Percentiles rank a stretch among this genome's conserved stretches.
phyloP scores from a whole-genome alignment of 2,113 vertebrate species.

The Tragelaphus scriptus region DNA sequence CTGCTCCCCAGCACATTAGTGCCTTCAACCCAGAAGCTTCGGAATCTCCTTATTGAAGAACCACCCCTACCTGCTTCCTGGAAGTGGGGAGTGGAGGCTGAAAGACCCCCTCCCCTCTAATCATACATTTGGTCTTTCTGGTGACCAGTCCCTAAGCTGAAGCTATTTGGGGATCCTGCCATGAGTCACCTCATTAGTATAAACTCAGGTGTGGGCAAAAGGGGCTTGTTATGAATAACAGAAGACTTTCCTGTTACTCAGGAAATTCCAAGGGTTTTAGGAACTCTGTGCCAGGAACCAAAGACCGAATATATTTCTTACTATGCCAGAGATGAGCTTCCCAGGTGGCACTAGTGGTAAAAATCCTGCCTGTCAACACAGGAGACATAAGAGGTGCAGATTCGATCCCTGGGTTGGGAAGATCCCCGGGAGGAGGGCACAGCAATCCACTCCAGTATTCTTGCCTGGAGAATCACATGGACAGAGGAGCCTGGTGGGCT shows the following conservation, averaged over 20 bases:
- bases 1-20: neutral
- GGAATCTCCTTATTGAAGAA: neutral
- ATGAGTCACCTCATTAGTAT: neutral
- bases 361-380: neutral
- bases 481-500: neutral
- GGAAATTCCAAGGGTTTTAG: neutral
- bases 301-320: neutral
- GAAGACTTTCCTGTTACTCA: neutral
- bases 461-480: neutral
- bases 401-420: rapidly evolving
- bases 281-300: neutral
- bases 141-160: neutral
- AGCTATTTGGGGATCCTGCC: too few species aligned
- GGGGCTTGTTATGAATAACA: neutral
- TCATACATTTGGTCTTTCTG: neutral
- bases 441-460: neutral
- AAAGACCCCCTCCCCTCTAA: neutral
- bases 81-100: neutral
- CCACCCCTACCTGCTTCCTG: neutral
- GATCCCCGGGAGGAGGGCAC: neutral
- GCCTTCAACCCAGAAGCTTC: neutral
- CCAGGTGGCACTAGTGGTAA: neutral
- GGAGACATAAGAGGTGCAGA: neutral
- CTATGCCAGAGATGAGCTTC: neutral
- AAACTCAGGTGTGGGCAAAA: neutral